Percentiles rank a stretch among this genome's conserved stretches.
Conservation (phyloP, 35 echinoderm and acorn worm species). For the Apostichopus californicus region DNA sequence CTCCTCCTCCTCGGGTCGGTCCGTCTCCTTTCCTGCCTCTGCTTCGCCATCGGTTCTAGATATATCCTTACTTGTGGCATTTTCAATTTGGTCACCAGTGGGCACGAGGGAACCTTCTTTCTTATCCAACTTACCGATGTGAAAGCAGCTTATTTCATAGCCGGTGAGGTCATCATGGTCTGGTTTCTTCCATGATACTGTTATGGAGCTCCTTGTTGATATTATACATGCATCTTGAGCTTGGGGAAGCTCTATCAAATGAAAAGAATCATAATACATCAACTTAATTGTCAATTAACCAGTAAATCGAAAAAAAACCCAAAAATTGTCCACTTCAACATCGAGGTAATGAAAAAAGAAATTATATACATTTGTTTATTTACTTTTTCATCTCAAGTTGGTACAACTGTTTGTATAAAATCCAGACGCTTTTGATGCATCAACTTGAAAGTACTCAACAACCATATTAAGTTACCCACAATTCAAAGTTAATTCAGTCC, state of each 20-base stretch:
- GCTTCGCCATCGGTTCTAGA: neutral
- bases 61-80: neutral
- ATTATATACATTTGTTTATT: too few species aligned
- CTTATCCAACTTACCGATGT: constrained; percentile 46
- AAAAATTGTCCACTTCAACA: too few species aligned
- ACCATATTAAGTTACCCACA: too few species aligned
- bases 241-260: constrained; percentile 15
- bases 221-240: neutral
- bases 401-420: too few species aligned
- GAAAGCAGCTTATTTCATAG: constrained; percentile 41
- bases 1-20: neutral
- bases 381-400: too few species aligned
- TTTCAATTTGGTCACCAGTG: constrained; percentile 9
- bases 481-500: too few species aligned
- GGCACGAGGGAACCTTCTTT: constrained; percentile 28
- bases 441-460: too few species aligned
- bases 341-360: too few species aligned
- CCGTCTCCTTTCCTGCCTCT: neutral
- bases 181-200: constrained; percentile 30
- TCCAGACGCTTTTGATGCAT: too few species aligned
- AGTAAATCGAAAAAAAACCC: too few species aligned
- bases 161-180: constrained; percentile 40
- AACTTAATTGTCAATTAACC: too few species aligned
- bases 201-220: constrained; percentile 19
- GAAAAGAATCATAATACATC: neutral